Conservation (phyloP, 2,888 invertebrate genomes). For the Acanthosepion lycidas region DNA sequence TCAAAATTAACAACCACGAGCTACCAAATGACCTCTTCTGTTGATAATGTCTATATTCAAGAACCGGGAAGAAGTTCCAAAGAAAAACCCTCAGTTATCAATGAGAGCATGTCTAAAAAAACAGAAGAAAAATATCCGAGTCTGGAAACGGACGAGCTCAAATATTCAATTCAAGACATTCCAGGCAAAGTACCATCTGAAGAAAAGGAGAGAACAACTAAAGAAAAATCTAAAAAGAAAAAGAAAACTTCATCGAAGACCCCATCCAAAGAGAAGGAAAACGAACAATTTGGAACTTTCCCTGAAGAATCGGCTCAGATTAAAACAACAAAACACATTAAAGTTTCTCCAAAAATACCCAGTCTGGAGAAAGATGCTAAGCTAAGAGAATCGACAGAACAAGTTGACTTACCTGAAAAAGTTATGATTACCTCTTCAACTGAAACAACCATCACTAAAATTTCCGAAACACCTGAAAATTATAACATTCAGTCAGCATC, state of each 20-base stretch:
- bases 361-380: background rate
- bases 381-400: background rate
- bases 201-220: background rate
- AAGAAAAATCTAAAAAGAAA: background rate
- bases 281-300: background rate
- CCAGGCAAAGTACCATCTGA: background rate
- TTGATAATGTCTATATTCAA: background rate
- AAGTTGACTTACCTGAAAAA: background rate
- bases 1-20: background rate
- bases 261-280: background rate
- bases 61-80: background rate
- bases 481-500: background rate
- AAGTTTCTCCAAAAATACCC: background rate
- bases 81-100: background rate
- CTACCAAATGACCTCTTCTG: background rate
- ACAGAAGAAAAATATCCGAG: background rate
- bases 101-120: background rate
- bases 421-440: background rate
- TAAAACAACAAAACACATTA: too few relatives aligned
- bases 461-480: background rate
- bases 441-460: background rate
- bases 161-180: background rate
- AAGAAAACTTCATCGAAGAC: background rate
- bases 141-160: background rate
- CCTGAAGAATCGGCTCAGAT: background rate